These are phyloP conservation scores for Lysiphlebus fabarum DNA, from an alignment of 1,140 invertebrate species.

Conservation along the genomic window DNA sequence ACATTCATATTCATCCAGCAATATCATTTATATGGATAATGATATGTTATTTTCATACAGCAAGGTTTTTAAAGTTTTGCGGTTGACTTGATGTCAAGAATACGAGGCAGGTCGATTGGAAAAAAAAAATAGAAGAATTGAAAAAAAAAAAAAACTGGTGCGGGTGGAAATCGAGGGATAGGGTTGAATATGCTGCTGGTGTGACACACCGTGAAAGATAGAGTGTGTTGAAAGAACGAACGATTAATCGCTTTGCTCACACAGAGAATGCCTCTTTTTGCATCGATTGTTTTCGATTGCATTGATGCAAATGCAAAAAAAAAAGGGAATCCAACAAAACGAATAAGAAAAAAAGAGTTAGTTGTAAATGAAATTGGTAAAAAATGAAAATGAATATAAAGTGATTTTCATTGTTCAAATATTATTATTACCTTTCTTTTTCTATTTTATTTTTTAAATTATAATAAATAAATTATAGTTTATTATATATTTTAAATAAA, in stretches of 20 bases:
- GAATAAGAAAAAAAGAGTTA: too few species aligned
- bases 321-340: background rate
- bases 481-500: too few species aligned
- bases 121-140: background rate
- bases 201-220: conserved; percentile 10
- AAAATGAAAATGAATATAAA: too few species aligned
- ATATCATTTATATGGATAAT: background rate
- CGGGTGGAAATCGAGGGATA: background rate
- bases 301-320: background rate
- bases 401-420: too few species aligned
- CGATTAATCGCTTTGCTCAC: conserved; percentile 12
- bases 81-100: background rate
- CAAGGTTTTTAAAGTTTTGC: background rate
- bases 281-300: conserved; percentile 12
- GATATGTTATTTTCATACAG: background rate
- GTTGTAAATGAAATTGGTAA: too few species aligned
- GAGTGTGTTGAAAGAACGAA: too few species aligned
- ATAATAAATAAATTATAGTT: too few species aligned
- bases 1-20: background rate
- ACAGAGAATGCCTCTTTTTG: conserved; percentile 8
- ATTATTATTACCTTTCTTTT: too few species aligned
- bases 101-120: conserved; percentile 9
- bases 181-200: background rate
- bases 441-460: too few species aligned
- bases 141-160: background rate